Evolutionary conservation across 2,888 invertebrate species (phyloP).

Genomic region (Hedychridium roseum): DNA sequence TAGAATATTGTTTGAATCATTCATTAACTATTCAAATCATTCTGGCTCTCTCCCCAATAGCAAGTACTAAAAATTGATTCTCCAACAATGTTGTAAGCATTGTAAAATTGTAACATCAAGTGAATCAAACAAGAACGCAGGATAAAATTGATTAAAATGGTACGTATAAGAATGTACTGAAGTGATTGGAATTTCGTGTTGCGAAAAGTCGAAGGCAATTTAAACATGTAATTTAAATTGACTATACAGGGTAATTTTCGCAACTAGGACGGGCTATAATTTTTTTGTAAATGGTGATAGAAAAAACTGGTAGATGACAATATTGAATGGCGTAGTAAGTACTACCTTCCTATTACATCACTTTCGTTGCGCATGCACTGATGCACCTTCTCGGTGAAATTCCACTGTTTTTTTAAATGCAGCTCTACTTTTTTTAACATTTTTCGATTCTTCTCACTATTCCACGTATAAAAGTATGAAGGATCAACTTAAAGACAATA

Average conservation of each 20-base stretch:
- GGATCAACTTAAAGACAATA: too few relatives aligned
- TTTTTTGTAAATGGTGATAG: not conserved
- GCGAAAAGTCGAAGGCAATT: too few relatives aligned
- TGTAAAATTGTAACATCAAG: too few relatives aligned
- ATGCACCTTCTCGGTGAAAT: not conserved
- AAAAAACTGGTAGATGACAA: not conserved
- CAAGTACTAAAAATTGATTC: too few relatives aligned
- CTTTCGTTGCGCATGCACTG: not conserved
- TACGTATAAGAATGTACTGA: not conserved
- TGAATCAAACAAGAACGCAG: not conserved
- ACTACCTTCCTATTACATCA: not conserved
- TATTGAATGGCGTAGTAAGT: not conserved
- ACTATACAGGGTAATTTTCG: not conserved
- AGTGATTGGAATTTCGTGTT: not conserved
- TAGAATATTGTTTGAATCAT: too few relatives aligned
- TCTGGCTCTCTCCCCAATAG: too few relatives aligned
- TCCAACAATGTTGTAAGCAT: too few relatives aligned
- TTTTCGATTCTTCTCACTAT: too few relatives aligned
- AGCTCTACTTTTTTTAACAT: too few relatives aligned
- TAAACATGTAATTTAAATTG: too few relatives aligned
- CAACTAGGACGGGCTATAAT: not conserved
- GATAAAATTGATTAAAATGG: not conserved
- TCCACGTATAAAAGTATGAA: too few relatives aligned
- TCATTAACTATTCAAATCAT: too few relatives aligned
- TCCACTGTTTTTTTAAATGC: conserved; percentile 1